phyloP scores from a whole-genome alignment of 2,888 invertebrate genomes.

The Mesoligia furuncula region DNA sequence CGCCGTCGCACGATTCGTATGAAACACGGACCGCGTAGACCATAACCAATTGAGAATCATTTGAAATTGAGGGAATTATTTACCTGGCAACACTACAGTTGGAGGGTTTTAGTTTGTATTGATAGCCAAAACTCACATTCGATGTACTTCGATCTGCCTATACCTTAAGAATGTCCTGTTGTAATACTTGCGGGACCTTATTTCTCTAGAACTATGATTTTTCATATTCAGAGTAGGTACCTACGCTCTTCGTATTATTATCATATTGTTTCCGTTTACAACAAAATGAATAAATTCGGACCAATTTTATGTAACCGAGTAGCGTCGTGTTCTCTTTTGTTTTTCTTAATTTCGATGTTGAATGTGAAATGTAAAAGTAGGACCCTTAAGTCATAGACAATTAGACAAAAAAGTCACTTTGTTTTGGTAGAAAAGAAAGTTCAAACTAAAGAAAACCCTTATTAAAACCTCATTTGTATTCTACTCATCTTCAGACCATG shows the following conservation, averaged over 20 bases:
- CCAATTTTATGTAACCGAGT: constrained; percentile 88
- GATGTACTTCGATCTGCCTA: constrained; percentile 54
- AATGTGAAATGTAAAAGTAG: constrained; percentile 71
- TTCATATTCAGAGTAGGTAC: constrained; percentile 47
- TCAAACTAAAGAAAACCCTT: constrained; percentile 19
- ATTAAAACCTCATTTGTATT: constrained; percentile 53
- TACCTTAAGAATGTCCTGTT: constrained; percentile 45
- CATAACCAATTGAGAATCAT: constrained; percentile 57
- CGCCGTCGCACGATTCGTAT: constrained; percentile 86
- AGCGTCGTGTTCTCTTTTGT: constrained; percentile 71
- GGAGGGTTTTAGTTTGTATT: constrained; percentile 51
- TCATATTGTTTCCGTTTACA: constrained; percentile 58
- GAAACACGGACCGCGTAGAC: constrained; percentile 67
- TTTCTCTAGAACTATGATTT: constrained; percentile 49
- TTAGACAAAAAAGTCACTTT: constrained; percentile 26
- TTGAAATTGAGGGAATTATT: constrained; percentile 47
- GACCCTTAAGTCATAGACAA: constrained; percentile 52
- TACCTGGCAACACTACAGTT: constrained; percentile 41
- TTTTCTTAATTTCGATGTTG: constrained; percentile 70
- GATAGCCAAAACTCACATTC: constrained; percentile 57
- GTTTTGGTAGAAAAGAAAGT: constrained; percentile 41
- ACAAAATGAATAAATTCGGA: constrained; percentile 82
- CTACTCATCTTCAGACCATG: constrained; percentile 30
- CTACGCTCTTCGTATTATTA: constrained; percentile 35
- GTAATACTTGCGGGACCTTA: constrained; percentile 47